Percentiles rank a stretch among this genome's conserved stretches.
Conservation (phyloP, 2,797 vertebrate species). For the Leucoraja ocellata region DNA sequence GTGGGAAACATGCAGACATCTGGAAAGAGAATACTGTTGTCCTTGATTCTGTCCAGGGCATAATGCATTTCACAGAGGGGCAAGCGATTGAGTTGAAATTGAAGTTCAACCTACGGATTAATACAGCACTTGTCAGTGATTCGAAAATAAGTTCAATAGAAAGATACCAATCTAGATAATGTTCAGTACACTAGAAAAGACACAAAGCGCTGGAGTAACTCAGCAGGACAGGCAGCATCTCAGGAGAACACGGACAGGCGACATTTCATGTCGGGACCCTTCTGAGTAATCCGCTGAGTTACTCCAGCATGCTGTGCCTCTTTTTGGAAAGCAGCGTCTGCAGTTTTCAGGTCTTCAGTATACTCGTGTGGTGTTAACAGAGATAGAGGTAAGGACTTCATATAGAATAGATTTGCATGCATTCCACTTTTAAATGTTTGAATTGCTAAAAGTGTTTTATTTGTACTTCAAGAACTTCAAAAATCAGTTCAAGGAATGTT, state of each 20-base stretch:
- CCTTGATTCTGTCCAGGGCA: slow-evolving; percentile 92
- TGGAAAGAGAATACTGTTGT: slow-evolving; percentile 88
- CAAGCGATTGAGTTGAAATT: slow-evolving; percentile 93
- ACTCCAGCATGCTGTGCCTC: no score
- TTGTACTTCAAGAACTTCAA: no score
- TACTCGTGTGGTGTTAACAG: not conserved
- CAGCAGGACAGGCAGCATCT: no score
- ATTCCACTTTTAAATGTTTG: not conserved
- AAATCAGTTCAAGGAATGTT: not conserved
- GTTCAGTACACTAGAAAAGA: no score
- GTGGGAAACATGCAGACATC: slow-evolving; percentile 80
- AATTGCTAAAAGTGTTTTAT: not conserved
- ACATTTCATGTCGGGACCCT: no score
- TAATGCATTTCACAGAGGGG: slow-evolving; percentile 99
- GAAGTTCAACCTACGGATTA: slow-evolving; percentile 81
- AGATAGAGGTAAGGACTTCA: not conserved
- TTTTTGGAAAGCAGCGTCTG: no score
- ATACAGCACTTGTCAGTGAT: not conserved
- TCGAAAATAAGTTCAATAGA: not conserved
- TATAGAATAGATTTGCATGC: not conserved
- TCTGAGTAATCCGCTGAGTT: no score
- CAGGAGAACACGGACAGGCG: no score
- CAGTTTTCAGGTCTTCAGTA: not conserved
- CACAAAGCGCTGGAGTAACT: no score
- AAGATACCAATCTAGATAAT: not conserved